phyloP scores from a whole-genome alignment of 1,140 invertebrate genomes.

The Doryteuthis pealeii region DNA sequence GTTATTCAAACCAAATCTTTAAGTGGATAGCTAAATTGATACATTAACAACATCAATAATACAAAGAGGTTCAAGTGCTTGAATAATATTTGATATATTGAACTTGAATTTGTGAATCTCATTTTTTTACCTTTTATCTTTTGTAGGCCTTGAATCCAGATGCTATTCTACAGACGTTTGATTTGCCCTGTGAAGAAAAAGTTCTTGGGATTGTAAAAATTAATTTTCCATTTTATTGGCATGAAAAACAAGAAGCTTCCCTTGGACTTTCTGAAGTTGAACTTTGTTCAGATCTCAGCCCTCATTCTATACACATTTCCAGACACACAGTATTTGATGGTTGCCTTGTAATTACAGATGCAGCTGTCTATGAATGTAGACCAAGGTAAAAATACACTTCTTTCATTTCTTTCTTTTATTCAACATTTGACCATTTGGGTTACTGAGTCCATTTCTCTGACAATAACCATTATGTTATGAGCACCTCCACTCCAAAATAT shows the following conservation, averaged over 20 bases:
- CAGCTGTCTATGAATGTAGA: slow-evolving; percentile 70
- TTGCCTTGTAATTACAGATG: slow-evolving; percentile 73
- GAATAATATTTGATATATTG: too few species aligned
- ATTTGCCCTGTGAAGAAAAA: slow-evolving; percentile 49
- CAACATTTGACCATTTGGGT: too few species aligned
- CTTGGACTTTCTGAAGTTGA: background rate
- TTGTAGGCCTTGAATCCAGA: slow-evolving; percentile 52
- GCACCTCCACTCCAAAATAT: too few species aligned
- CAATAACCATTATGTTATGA: too few species aligned
- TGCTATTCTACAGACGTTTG: slow-evolving; percentile 56
- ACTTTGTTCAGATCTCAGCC: background rate
- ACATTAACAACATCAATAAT: too few species aligned
- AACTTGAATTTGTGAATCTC: too few species aligned
- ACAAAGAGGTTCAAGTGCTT: too few species aligned
- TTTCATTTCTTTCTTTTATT: too few species aligned
- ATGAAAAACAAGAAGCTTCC: slow-evolving; percentile 43
- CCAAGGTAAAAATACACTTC: too few species aligned
- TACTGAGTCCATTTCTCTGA: too few species aligned
- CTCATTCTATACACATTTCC: slow-evolving; percentile 37
- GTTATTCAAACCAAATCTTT: too few species aligned
- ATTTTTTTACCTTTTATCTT: slow-evolving; percentile 13
- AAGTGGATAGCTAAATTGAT: too few species aligned
- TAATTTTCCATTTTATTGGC: slow-evolving; percentile 55
- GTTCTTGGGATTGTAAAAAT: slow-evolving; percentile 47
- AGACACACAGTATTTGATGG: slow-evolving; percentile 60